Percentiles rank a stretch among this genome's conserved stretches.
These are phyloP conservation scores for Strigops habroptila DNA, from an alignment of 2,113 vertebrate genomes.

Conservation along the genomic window DNA sequence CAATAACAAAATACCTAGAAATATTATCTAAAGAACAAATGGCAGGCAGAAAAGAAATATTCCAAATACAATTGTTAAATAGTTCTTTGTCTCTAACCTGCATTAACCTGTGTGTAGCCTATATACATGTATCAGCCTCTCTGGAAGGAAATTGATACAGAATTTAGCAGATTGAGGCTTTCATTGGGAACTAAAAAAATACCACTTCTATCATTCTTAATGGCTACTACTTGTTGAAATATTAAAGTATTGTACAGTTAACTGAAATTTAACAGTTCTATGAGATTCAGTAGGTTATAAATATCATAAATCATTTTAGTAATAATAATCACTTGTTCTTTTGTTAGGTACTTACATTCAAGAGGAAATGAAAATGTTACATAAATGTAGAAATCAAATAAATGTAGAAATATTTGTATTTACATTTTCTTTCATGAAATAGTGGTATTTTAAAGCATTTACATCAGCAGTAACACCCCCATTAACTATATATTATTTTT, in stretches of 20 bases:
- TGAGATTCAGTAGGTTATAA: not conserved
- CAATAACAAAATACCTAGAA: not conserved
- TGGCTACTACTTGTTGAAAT: not conserved
- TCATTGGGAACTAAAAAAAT: not conserved
- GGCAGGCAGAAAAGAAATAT: not conserved
- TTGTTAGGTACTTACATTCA: not conserved
- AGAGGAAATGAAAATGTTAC: not conserved
- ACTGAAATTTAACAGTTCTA: not conserved
- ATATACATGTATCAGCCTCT: not conserved
- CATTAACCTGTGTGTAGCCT: not conserved
- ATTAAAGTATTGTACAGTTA: not conserved
- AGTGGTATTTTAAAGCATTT: not conserved
- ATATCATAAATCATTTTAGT: not conserved
- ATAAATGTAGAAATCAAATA: no score
- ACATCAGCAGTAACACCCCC: not conserved
- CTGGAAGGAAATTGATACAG: not conserved
- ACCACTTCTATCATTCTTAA: not conserved
- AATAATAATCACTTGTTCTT: not conserved
- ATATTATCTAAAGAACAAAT: not conserved
- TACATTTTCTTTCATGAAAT: not conserved
- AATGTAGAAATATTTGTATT: not conserved
- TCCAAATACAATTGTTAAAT: not conserved
- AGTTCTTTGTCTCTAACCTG: not conserved
- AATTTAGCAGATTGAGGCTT: not conserved
- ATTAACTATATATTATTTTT: not conserved